These are phyloP conservation scores for Drosophila arizonae DNA, from an alignment of 1,140 invertebrate genomes.

Conservation along the genomic window DNA sequence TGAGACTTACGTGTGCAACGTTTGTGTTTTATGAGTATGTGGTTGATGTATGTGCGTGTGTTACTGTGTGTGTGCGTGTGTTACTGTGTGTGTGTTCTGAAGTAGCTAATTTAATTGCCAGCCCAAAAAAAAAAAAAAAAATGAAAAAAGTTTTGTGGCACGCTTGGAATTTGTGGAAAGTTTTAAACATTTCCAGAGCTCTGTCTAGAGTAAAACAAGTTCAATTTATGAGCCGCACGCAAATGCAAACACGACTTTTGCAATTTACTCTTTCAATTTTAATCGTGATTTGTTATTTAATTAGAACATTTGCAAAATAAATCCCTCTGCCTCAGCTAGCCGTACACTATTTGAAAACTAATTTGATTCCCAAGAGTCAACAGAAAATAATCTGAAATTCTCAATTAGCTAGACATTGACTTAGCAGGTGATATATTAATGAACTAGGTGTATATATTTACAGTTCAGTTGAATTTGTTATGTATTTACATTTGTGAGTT, in stretches of 20 bases:
- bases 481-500: constrained; percentile 2
- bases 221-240: constrained; percentile 27
- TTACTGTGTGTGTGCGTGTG: constrained; percentile 23
- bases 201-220: constrained; percentile 41
- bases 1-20: neutral
- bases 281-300: constrained; percentile 11
- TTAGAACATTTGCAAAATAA: neutral
- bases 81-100: constrained; percentile 17
- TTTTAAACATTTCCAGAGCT: constrained; percentile 38
- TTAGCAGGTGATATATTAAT: constrained; percentile 28
- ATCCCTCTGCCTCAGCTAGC: neutral
- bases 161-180: constrained; percentile 61
- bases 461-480: neutral
- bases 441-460: neutral
- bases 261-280: constrained; percentile 30
- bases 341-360: neutral
- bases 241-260: constrained; percentile 12
- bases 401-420: constrained; percentile 36
- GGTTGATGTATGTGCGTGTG: constrained; percentile 13
- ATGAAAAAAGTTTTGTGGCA: constrained; percentile 62
- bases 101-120: constrained; percentile 72
- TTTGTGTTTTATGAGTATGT: neutral
- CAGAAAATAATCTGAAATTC: constrained; percentile 28
- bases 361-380: constrained; percentile 12
- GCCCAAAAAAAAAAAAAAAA: constrained; percentile 50